Base-by-base conservation (phyloP, 2,797 vertebrate genomes). In the Thunnus albacares region DNA sequence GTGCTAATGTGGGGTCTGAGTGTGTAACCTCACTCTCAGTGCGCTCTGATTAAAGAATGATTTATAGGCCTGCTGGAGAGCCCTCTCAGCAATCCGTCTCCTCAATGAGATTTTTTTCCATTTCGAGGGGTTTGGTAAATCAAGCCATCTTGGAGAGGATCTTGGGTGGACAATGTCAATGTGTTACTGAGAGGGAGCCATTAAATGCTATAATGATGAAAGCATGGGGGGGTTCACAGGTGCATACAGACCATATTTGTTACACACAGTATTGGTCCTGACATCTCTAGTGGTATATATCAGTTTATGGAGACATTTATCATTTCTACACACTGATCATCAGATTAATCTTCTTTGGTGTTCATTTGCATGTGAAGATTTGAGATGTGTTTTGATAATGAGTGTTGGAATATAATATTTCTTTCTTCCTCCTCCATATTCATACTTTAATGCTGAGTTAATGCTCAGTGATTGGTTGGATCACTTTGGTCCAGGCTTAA, bases 11-110 rank as follows among this genome's bases (percentile, higher is more conserved):
- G 90, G 91, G 92, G 92, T 71, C 88, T 89, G 93, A 92, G 90
- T 71, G 61, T 30, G 64, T 92, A 94, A 92, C 88, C 90, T 83
- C 90, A 90, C 92, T 93, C 93, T 92, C 89, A 83, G 87, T 82
- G 91, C 81, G 89, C 92, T 94, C 93, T 96, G 96, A 96, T 95
- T 96, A 95, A 96, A 96, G 95, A 96, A 96, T 97, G 96, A 97
- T 97, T 97, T 96, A 95, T 95, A 92, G 89, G 87, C 38, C 79
- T 90, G 92, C 83, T 81, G 75, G 91, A 95, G 95, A 94, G 92
- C 93, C 94, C 93, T 94, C 94, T 92, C 93, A 93, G 96, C 92
- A 92, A 96, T 97, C 95, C 51, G 84, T 96, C 96, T 96, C 91
- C 83, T 92, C 94, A 94, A 96, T 95, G 90, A 95, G 95, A 86